Evolutionary conservation across 2,113 vertebrate genomes (phyloP), one percentile per base, ranked within the genome.

Genomic region (crab-eating macaque (Macaca fascicularis)): DNA sequence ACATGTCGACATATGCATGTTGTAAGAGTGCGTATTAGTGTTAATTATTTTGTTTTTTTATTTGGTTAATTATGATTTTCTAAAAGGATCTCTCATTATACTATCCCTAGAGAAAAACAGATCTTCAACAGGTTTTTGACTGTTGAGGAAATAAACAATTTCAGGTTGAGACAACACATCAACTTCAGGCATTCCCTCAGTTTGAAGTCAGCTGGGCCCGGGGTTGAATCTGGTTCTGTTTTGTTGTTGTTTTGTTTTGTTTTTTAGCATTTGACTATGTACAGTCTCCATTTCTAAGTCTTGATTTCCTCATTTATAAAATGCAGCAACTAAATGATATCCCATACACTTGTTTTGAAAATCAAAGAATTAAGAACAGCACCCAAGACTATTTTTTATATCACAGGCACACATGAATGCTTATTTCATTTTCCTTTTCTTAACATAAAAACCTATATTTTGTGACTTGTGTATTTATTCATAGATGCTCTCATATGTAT

Each of bases 1-100:
- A 23, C 8, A 2, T 14, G 20, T 61, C 1, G 20, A n/a, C 32
- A 6, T 12, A 17, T 17, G 0, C 1, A 2, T 55, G 45, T 45
- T 76, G 43, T 30, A 43, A 48, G 11, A 38, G 38, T 6, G 5
- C 10, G 20, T 35, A 11, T 30, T 82, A 70, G 76, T 43, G 27
- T 43, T 40, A 17, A 35, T 52, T 52, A 55, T 55, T 20, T 55
- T 55, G 52, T 7, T 55, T 61, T 27, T 80, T 50, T 81, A 25
- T 32, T 70, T 32, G 4, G 19, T 87, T 40, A 8, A n/a, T 55
- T 55, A 20, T 30, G 25, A 11, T 86, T 23, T 30, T 86, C 93
- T 87, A 22, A 87, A 22, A 87, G 70, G 32, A 52, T 38, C 69
- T 84, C 32, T 22, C 76, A 67, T 69, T 25, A 86, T 67, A 55